These are phyloP conservation scores for Erebia epiphron DNA, from an alignment of 2,888 invertebrate genomes.

Conservation along the genomic window DNA sequence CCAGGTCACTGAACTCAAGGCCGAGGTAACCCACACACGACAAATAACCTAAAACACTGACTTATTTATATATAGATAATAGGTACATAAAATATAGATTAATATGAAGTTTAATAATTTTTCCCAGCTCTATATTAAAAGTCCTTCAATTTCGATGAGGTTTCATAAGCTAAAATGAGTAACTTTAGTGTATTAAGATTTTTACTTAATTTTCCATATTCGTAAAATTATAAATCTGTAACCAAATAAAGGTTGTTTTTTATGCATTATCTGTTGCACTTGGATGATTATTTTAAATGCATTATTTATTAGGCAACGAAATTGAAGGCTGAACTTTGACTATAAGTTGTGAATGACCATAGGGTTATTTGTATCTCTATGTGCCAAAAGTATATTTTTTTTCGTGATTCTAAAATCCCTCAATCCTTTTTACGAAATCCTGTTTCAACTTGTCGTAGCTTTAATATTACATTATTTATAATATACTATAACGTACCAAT, in stretches of 20 bases:
- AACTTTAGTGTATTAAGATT: too few relatives aligned
- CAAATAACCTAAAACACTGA: neutral
- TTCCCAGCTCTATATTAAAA: neutral
- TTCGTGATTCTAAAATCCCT: neutral
- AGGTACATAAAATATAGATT: neutral
- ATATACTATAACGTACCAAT: neutral
- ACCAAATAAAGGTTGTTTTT: too few relatives aligned
- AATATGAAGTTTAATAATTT: too few relatives aligned
- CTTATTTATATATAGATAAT: neutral
- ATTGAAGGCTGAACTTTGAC: neutral
- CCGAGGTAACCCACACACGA: constrained; percentile 86
- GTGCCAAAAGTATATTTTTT: neutral
- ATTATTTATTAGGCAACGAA: neutral
- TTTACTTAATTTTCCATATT: too few relatives aligned
- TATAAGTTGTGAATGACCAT: neutral
- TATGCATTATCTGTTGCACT: too few relatives aligned
- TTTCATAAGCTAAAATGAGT: neutral
- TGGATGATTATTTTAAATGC: too few relatives aligned
- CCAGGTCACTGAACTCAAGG: constrained; percentile 95
- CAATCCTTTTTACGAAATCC: neutral
- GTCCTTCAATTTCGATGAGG: neutral
- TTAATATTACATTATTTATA: neutral
- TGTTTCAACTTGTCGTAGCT: neutral
- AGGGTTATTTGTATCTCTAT: neutral
- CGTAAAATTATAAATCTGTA: too few relatives aligned